Evolutionary conservation across 2,797 vertebrate species (phyloP).

Genomic region (Nannoperca australis): DNA sequence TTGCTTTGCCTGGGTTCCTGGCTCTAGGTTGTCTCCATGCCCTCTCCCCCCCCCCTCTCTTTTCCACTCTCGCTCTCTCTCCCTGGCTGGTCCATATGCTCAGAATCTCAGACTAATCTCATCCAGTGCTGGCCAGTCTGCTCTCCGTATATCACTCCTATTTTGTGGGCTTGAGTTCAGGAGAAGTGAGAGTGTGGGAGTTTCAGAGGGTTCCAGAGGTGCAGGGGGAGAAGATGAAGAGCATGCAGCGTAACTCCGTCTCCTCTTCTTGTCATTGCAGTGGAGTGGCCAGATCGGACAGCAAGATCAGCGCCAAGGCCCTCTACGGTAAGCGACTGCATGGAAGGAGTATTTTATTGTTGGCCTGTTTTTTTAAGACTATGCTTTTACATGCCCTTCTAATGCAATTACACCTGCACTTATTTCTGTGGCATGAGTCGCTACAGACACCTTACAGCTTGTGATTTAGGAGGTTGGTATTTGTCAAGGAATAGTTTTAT

Average conservation of each 20-base stretch:
- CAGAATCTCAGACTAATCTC: constrained; percentile 79
- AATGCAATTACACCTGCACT: constrained; percentile 22
- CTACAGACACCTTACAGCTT: background rate
- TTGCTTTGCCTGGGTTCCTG: constrained; percentile 81
- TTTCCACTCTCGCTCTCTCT: constrained; percentile 53
- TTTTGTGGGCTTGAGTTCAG: constrained; percentile 35
- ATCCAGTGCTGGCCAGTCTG: constrained; percentile 57
- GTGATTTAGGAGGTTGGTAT: background rate
- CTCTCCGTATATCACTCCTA: constrained; percentile 30
- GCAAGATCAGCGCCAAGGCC: constrained; percentile 89
- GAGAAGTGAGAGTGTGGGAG: constrained; percentile 33
- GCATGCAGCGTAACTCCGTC: constrained; percentile 73
- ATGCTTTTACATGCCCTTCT: constrained; percentile 26
- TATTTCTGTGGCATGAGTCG: constrained; percentile 45
- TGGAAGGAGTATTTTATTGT: constrained; percentile 20
- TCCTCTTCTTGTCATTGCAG: constrained; percentile 83
- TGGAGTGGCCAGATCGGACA: constrained; percentile 87
- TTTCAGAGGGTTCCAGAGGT: constrained; percentile 43
- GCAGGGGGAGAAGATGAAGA: constrained; percentile 79
- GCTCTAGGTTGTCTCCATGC: constrained; percentile 57
- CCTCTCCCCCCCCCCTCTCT: constrained; percentile 34
- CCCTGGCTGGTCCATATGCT: constrained; percentile 76
- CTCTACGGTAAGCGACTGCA: constrained; percentile 84
- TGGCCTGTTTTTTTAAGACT: constrained; percentile 20
- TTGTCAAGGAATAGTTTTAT: constrained; percentile 18